Conservation (phyloP, 2,797 vertebrate genomes). For the Eulemur albifrons region DNA sequence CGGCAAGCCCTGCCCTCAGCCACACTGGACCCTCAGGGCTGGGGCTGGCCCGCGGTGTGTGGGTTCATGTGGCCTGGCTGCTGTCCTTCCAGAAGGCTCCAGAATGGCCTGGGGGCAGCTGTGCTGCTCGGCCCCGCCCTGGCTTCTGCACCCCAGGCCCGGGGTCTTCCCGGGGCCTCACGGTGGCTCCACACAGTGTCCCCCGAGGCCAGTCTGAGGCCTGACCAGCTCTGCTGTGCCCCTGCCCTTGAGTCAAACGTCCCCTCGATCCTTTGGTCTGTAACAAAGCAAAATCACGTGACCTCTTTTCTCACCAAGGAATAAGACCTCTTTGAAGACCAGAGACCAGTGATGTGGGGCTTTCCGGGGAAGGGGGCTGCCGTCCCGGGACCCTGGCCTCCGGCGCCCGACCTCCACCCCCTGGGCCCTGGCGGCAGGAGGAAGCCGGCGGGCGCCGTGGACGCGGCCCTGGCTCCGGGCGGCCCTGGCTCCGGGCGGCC, state of each 20-base stretch:
- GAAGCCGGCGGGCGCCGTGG: neutral
- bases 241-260: conserved; percentile 46
- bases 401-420: neutral
- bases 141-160: neutral
- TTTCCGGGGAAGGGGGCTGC: neutral
- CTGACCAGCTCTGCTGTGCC: too few species aligned
- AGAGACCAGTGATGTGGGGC: neutral
- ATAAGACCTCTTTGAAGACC: neutral
- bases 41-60: neutral
- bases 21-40: neutral
- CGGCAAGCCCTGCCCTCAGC: neutral
- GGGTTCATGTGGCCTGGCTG: neutral
- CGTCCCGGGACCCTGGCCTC: neutral
- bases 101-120: neutral
- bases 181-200: neutral
- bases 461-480: neutral
- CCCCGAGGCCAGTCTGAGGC: too few species aligned
- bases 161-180: conserved; percentile 29
- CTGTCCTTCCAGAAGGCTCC: neutral
- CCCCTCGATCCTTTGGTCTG: conserved; percentile 2
- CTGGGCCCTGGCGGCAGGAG: neutral
- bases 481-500: neutral
- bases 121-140: too few species aligned
- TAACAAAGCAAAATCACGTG: neutral
- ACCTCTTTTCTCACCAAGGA: conserved; percentile 49